Conservation (phyloP, 1,140 invertebrate genomes). For the Brevipalpus yothersi region DNA sequence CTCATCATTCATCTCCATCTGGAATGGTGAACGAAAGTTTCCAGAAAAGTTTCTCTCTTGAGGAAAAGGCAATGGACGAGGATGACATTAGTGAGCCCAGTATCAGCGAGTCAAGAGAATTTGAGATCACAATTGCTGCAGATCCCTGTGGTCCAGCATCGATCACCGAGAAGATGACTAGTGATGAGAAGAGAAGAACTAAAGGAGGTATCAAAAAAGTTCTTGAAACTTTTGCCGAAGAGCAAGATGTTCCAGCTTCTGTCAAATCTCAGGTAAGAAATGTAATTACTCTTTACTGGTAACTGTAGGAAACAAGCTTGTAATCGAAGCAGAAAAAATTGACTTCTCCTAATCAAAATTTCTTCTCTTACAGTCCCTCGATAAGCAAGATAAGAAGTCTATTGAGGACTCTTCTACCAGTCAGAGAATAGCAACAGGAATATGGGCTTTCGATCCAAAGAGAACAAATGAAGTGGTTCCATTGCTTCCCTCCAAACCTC, state of each 20-base stretch:
- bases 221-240: not conserved
- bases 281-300: too few species aligned
- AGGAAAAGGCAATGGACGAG: not conserved
- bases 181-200: not conserved
- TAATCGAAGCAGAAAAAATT: too few species aligned
- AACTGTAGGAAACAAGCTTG: too few species aligned
- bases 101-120: not conserved
- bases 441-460: not conserved
- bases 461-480: not conserved
- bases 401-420: too few species aligned
- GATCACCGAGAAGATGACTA: not conserved
- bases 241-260: not conserved
- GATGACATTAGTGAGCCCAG: not conserved
- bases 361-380: too few species aligned
- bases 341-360: too few species aligned
- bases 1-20: too few species aligned
- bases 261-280: not conserved
- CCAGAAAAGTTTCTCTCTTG: too few species aligned
- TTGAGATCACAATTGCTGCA: not conserved
- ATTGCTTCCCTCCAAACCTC: slow-evolving; percentile 1
- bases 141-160: not conserved
- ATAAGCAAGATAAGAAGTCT: too few species aligned
- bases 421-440: not conserved
- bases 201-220: not conserved
- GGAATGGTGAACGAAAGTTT: too few species aligned